phyloP scores from a whole-genome alignment of 1,140 invertebrate genomes.

The Drosophila oshimai region DNA sequence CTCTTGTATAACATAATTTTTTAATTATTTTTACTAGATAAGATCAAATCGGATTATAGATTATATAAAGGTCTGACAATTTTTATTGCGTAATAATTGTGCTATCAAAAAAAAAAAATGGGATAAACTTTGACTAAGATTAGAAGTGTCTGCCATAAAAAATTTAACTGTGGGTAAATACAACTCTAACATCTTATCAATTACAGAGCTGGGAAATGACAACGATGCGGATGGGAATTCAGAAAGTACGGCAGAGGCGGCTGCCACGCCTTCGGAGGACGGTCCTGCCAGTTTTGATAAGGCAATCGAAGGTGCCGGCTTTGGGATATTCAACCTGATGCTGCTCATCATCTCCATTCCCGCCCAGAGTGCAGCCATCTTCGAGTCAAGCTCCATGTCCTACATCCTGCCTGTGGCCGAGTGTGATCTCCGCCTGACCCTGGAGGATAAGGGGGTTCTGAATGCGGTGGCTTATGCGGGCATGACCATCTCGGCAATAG shows the following conservation, averaged over 20 bases:
- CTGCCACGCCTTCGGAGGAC: slow-evolving; percentile 8
- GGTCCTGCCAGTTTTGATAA: slow-evolving; percentile 85
- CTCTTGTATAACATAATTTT: too few relatives aligned
- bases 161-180: too few relatives aligned
- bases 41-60: too few relatives aligned
- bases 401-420: slow-evolving; percentile 88
- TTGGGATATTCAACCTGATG: slow-evolving; percentile 87
- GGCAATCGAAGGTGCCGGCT: slow-evolving; percentile 85
- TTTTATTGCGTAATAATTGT: too few relatives aligned
- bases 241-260: slow-evolving; percentile 34
- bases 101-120: too few relatives aligned
- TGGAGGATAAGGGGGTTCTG: slow-evolving; percentile 87
- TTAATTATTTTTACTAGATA: too few relatives aligned
- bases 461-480: slow-evolving; percentile 88
- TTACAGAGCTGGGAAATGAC: slow-evolving; percentile 7
- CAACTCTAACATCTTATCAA: not conserved
- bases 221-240: slow-evolving; percentile 35
- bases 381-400: slow-evolving; percentile 87
- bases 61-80: too few relatives aligned
- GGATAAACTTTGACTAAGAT: too few relatives aligned
- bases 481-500: slow-evolving; percentile 90
- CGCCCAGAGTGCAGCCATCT: slow-evolving; percentile 86
- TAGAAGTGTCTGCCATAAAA: too few relatives aligned
- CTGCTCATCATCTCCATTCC: slow-evolving; percentile 86
- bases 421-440: slow-evolving; percentile 87